Conservation (phyloP, 2,888 invertebrate species). For the Cantharis rufa region DNA sequence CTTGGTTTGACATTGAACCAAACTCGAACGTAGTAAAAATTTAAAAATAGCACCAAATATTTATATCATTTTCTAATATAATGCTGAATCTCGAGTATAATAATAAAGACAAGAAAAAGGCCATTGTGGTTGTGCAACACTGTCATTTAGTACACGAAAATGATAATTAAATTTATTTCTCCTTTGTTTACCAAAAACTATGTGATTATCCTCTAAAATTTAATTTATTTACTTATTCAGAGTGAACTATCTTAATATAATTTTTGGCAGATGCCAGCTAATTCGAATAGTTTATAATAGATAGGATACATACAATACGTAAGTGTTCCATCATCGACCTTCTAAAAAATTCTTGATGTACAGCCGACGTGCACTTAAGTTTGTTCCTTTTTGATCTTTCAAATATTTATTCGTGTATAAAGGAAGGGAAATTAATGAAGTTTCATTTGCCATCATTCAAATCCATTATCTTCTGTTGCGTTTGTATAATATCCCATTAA, state of each 20-base stretch:
- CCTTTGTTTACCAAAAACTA: background rate
- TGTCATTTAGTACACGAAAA: background rate
- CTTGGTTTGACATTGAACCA: background rate
- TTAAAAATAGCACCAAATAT: background rate
- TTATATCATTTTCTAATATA: background rate
- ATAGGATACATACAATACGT: background rate
- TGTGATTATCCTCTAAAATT: background rate
- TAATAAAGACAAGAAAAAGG: background rate
- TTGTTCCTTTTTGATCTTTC: background rate
- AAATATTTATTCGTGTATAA: background rate
- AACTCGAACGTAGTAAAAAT: background rate
- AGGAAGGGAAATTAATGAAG: background rate
- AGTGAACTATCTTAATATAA: background rate
- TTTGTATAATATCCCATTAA: background rate
- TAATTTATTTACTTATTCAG: background rate
- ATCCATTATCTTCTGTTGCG: background rate
- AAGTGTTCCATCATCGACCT: background rate
- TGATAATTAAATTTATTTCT: background rate
- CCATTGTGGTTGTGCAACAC: background rate
- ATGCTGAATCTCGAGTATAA: background rate
- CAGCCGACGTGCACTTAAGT: background rate
- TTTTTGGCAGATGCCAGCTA: background rate
- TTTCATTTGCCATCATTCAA: background rate
- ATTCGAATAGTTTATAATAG: background rate
- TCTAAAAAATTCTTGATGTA: background rate